Evolutionary conservation across 2,113 vertebrate species (phyloP), one percentile per base, ranked within the genome.

Genomic region (Alectura lathami): DNA sequence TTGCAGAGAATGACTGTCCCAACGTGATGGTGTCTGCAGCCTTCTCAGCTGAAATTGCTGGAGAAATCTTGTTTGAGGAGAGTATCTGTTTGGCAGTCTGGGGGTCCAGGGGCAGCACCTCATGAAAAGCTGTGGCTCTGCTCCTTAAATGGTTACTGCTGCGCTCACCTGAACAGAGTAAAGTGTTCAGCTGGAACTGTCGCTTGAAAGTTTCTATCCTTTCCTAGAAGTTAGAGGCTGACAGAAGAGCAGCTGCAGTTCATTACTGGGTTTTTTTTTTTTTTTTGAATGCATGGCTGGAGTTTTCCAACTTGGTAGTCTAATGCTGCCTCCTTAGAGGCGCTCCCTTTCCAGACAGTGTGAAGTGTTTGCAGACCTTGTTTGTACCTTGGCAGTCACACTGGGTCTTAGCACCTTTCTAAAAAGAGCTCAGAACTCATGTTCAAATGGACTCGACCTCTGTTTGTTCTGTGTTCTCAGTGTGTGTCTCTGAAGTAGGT

Each of bases 11-110:
- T 24, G 56, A 36, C 66, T 76, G 57, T 48, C 38, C 51, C 42
- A 13, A 13, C 0, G 0, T 26, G 26, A 53, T 76, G 10, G 3
- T 77, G 20, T 48, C 8, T 59, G 69, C 29, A 50, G 74, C 51
- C 20, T 62, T 80, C 62, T 83, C 16, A 32, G 34, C 24, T 45
- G 9, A 56, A 93, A 70, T 57, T 76, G 74, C 34, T 16, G 32
- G 36, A 67, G 51, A 79, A 51, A n/a, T 38, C 66, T 89, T 70
- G 6, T 70, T 64, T 38, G 29, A 80, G 63, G n/a, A 51, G 80
- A 56, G 56, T 13, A 40, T 91, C 32, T 62, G 21, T 45, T 34
- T 70, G 38, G 75, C 24, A 38, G 6, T 32, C 14, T 75, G 30
- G 2, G 43, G 9, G 24, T 59, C 77, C 23, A 13, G 6, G 72